Evolutionary conservation across 1,140 invertebrate genomes (phyloP), one percentile per base, ranked within the genome.

Genomic region (Drosophila simulans): DNA sequence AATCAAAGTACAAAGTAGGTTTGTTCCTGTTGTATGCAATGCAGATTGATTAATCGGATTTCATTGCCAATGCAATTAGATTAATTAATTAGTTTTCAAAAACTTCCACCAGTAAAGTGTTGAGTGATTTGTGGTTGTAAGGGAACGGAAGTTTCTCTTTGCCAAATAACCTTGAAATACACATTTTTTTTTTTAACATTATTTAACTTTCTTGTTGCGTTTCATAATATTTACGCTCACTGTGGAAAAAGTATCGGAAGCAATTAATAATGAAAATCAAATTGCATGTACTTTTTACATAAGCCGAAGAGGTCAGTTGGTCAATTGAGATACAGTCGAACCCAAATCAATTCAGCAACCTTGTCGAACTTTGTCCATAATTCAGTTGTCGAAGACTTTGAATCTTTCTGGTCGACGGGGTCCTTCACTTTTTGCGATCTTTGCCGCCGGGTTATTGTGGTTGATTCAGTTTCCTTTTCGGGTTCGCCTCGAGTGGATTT

Each of bases 51-150:
- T 85, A 85, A 85, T 86, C 75, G 70, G 49, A 53, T 65, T 73
- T 56, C 66, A 78, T 55, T 75, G 82, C 60, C 78, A 81, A 86
- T 64, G 82, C 82, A 85, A 86, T 86, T 85, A 78, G 66, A 65
- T 81, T 81, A 81, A 85, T 86, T 64, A 85, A 85, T 85, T 71
- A 56, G 73, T 62, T 68, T 35, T 13, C 35, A 37, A 74, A 74
- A 56, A 64, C 79, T 65, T 51, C 40, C 27, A 13, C 27, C 46
- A 62, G 39, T 45, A 39, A 40, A 75, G n/a, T 40, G 39, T 22
- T n/a, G 10, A 48, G 27, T 48, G 25, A 20, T 40, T 57, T 34
- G 27, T 17, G 37, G 64, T 42, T 22, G 46, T 11, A 51, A 58
- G 22, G 31, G 20, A 5, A 56, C 10, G 42, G 59, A 73, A 64